phyloP scores from a whole-genome alignment of 2,113 vertebrate genomes.

The Pelusios castaneus region DNA sequence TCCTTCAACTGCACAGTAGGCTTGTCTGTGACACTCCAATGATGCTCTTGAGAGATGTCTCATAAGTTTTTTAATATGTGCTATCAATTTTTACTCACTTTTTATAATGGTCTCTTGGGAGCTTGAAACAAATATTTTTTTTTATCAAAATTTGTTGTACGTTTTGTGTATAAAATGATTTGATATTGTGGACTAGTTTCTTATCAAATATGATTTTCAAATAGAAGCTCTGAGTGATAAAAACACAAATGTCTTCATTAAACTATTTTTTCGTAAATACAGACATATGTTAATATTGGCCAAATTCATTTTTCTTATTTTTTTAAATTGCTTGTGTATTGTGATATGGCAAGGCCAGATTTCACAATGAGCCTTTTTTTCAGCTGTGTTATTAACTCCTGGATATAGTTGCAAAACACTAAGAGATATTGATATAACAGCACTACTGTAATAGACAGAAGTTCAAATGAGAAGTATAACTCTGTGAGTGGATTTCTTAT shows the following conservation, averaged over 20 bases:
- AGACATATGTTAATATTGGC: background rate
- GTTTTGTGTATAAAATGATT: background rate
- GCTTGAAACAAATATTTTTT: background rate
- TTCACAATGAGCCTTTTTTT: background rate
- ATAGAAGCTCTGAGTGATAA: background rate
- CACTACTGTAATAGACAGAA: background rate
- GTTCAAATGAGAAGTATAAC: background rate
- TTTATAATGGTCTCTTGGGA: background rate
- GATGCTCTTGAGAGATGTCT: background rate
- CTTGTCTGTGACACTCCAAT: background rate
- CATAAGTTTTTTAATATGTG: background rate
- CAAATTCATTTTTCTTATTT: background rate
- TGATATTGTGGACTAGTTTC: background rate
- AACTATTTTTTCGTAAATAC: background rate
- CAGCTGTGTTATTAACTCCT: background rate
- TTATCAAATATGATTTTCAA: background rate
- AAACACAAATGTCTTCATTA: background rate
- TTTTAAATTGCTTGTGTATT: background rate
- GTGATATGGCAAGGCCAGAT: background rate
- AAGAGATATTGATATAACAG: background rate
- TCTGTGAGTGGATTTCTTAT: background rate
- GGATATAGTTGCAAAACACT: background rate
- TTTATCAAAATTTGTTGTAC: background rate
- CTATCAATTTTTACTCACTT: background rate
- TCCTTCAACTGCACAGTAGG: fast-evolving